These are phyloP conservation scores for Bombus picipes DNA, from an alignment of 1,140 invertebrate species.

Conservation along the genomic window DNA sequence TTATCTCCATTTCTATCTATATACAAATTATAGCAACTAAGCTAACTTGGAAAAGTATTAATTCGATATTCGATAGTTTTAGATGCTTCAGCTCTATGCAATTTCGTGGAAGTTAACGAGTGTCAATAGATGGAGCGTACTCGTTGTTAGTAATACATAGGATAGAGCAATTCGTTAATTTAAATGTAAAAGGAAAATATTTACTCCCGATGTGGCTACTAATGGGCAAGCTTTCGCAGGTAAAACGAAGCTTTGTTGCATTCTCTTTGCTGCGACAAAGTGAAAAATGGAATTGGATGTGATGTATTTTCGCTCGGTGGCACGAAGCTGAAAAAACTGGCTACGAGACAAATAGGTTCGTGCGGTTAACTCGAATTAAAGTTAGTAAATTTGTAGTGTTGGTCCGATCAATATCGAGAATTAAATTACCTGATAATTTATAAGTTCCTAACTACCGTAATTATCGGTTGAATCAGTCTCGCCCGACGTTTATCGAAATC, in stretches of 20 bases:
- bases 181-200: constrained; percentile 10
- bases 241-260: not conserved
- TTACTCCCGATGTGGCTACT: not conserved
- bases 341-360: not conserved
- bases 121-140: not conserved
- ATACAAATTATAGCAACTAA: not conserved
- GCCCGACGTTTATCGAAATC: constrained; percentile 47
- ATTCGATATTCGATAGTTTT: not conserved
- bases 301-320: not conserved
- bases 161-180: not conserved
- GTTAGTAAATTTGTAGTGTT: constrained; percentile 15
- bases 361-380: constrained; percentile 9
- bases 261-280: not conserved
- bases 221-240: not conserved
- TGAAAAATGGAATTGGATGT: constrained; percentile 5
- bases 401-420: constrained; percentile 42
- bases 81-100: not conserved
- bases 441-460: constrained; percentile 52
- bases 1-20: not conserved
- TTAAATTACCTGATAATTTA: constrained; percentile 52
- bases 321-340: not conserved
- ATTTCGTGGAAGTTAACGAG: not conserved
- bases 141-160: not conserved
- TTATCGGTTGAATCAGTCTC: constrained; percentile 52
- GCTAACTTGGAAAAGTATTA: not conserved